Conservation (phyloP, 1,140 invertebrate species). For the Leptopilina clavipes region DNA sequence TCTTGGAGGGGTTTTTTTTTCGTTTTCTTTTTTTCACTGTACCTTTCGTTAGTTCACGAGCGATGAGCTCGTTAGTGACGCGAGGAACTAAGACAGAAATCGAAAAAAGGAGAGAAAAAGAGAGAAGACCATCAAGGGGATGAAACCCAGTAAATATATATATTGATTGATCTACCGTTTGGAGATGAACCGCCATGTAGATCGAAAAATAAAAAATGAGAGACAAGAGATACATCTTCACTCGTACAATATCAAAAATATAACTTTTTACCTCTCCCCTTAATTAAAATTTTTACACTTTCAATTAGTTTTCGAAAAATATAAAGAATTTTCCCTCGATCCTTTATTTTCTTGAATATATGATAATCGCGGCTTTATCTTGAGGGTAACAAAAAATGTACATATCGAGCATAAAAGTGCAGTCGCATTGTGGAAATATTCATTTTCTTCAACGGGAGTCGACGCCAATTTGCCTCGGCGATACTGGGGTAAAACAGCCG, state of each 20-base stretch:
- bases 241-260: too few relatives aligned
- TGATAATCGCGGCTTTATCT: too few relatives aligned
- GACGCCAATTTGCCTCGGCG: conserved; percentile 46
- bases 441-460: too few relatives aligned
- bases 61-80: conserved; percentile 68
- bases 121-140: too few relatives aligned
- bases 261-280: too few relatives aligned
- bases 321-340: too few relatives aligned
- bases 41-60: conserved; percentile 43
- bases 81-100: conserved; percentile 43
- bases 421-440: not conserved
- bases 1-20: conserved; percentile 50
- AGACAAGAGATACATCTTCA: not conserved
- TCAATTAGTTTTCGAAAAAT: too few relatives aligned
- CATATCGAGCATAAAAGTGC: not conserved
- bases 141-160: conserved; percentile 55
- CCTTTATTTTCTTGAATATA: too few relatives aligned
- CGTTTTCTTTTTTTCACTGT: conserved; percentile 54
- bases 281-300: too few relatives aligned
- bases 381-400: not conserved
- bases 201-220: not conserved
- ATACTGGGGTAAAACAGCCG: conserved; percentile 45
- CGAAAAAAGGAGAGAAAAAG: conserved; percentile 38
- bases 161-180: conserved; percentile 68
- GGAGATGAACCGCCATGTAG: not conserved